A percentile compares a stretch with the other conserved stretches of the same genome.
Evolutionary conservation across 2,888 invertebrate species (phyloP).

Genomic region (Sicus ferrugineus): DNA sequence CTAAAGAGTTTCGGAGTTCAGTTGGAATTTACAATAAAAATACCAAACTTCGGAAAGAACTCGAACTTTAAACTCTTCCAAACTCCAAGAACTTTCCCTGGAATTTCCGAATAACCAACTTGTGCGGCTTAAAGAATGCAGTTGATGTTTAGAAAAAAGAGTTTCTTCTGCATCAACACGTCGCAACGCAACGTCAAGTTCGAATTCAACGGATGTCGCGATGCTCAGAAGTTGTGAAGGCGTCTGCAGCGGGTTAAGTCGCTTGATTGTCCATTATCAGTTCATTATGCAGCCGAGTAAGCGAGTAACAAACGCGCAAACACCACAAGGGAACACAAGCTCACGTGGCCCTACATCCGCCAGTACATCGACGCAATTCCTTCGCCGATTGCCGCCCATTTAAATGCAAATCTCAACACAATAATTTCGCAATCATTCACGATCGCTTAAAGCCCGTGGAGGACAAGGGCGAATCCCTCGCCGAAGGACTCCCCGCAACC

Average conservation of each 20-base stretch:
- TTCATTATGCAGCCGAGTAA: constrained; percentile 35
- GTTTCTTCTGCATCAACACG: no score
- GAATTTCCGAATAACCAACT: no score
- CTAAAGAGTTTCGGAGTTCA: no score
- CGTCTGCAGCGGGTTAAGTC: background rate
- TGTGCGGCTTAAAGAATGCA: no score
- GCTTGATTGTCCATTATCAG: constrained; percentile 34
- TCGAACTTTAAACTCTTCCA: no score
- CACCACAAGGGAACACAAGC: no score
- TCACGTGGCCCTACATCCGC: background rate
- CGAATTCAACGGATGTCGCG: background rate
- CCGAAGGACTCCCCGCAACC: no score
- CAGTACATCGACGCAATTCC: background rate
- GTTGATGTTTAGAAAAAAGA: no score
- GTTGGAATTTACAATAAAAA: no score
- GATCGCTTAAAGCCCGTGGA: constrained; percentile 50
- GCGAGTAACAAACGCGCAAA: constrained; percentile 5
- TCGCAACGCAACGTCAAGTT: background rate
- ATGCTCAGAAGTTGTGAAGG: no score
- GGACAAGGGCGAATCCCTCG: background rate
- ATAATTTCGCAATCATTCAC: constrained; percentile 50
- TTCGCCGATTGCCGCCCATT: constrained; percentile 1
- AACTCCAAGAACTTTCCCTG: no score
- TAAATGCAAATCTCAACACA: constrained; percentile 37
- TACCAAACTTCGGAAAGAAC: no score